A percentile compares a stretch with the other conserved stretches of the same genome.
Evolutionary conservation across 1,140 invertebrate genomes (phyloP).

Genomic region (Drosophila kohkoa): DNA sequence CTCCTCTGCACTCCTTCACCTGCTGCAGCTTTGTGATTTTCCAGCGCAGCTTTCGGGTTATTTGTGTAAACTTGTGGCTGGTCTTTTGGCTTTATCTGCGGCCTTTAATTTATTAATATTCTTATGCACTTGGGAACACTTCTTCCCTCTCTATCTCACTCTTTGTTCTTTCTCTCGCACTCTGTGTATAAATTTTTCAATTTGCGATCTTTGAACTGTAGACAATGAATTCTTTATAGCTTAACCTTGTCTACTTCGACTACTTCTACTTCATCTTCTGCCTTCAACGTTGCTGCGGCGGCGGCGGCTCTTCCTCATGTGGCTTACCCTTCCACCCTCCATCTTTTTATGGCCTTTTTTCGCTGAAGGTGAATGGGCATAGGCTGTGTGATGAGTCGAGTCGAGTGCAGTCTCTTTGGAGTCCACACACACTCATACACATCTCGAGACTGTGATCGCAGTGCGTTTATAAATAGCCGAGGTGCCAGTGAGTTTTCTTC

Average conservation of each 20-base stretch:
- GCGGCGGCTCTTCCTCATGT: constrained; percentile 27
- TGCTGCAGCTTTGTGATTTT: neutral
- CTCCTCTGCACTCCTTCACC: neutral
- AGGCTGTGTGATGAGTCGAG: constrained; percentile 7
- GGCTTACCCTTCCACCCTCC: neutral
- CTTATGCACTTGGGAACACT: constrained; percentile 66
- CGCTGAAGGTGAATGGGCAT: constrained; percentile 30
- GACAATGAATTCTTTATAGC: constrained; percentile 81
- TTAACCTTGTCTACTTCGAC: constrained; percentile 75
- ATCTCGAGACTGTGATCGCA: constrained; percentile 8
- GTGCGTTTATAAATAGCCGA: constrained; percentile 51
- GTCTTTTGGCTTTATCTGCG: constrained; percentile 71
- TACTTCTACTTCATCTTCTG: constrained; percentile 9
- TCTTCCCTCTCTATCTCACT: constrained; percentile 7
- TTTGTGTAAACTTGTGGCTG: constrained; percentile 65
- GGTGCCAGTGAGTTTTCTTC: constrained; percentile 15
- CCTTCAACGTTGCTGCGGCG: constrained; percentile 4
- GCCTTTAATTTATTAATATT: constrained; percentile 83
- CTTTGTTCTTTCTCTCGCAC: neutral
- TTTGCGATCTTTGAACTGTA: constrained; percentile 80
- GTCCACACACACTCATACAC: too few relatives aligned
- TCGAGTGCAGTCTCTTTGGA: constrained; percentile 6
- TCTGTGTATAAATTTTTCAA: constrained; percentile 75
- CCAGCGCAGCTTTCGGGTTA: constrained; percentile 40
- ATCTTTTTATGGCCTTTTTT: constrained; percentile 25